These are phyloP conservation scores for Ophioninae sp. DNA, from an alignment of 2,888 invertebrate species.

Conservation along the genomic window DNA sequence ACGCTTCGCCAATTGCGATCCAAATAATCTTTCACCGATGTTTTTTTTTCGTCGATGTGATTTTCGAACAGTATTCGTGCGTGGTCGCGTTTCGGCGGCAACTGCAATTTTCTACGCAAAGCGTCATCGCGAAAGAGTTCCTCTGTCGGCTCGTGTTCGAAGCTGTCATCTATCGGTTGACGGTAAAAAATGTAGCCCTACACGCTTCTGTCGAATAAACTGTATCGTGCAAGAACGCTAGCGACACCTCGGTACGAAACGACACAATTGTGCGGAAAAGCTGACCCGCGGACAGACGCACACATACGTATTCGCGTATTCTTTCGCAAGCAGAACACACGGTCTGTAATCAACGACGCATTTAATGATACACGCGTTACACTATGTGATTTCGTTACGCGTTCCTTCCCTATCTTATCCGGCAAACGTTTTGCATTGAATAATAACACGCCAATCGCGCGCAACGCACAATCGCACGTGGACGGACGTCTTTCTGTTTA, in stretches of 20 bases:
- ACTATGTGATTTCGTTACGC: slow-evolving; percentile 57
- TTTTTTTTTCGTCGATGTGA: too few species aligned
- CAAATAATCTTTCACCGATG: too few species aligned
- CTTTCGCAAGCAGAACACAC: background rate
- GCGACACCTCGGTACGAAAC: background rate
- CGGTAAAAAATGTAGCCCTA: too few species aligned
- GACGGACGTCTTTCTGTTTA: background rate
- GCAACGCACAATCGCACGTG: background rate
- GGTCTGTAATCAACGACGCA: slow-evolving; percentile 38
- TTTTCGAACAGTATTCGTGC: too few species aligned
- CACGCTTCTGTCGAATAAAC: too few species aligned
- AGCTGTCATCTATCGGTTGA: too few species aligned
- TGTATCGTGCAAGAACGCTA: background rate
- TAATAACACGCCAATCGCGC: slow-evolving; percentile 14
- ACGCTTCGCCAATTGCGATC: too few species aligned
- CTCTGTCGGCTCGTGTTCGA: too few species aligned
- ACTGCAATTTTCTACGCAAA: too few species aligned
- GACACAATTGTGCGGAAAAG: slow-evolving; percentile 25
- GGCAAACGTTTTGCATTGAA: slow-evolving; percentile 43
- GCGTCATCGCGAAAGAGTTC: too few species aligned
- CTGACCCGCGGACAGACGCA: background rate
- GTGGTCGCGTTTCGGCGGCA: too few species aligned
- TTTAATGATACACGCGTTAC: slow-evolving; percentile 57
- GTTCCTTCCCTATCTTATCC: slow-evolving; percentile 64
- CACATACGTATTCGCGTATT: background rate